Percentiles rank a stretch among this genome's conserved stretches.
phyloP scores from a whole-genome alignment of 2,797 vertebrate species.

The Cetoscarus ocellatus region DNA sequence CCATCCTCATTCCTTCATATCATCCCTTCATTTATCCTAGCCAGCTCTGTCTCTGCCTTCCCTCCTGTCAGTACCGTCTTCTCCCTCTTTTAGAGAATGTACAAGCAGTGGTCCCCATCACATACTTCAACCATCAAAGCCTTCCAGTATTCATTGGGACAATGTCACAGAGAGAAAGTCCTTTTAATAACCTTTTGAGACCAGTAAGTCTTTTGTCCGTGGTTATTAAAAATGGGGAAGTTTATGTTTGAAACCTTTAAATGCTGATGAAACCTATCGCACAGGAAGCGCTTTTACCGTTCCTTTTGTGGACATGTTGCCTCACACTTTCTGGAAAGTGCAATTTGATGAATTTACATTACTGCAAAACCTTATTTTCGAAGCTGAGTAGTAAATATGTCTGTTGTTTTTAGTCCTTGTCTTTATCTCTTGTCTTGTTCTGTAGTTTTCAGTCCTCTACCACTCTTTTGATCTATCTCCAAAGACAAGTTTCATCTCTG shows the following conservation, averaged over 20 bases:
- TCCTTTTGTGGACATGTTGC: conserved; percentile 15
- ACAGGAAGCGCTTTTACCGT: conserved; percentile 14
- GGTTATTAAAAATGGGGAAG: conserved; percentile 31
- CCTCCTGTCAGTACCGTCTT: conserved; percentile 10
- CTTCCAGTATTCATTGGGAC: conserved; percentile 33
- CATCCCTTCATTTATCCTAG: conserved; percentile 32
- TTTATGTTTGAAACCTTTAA: conserved; percentile 21
- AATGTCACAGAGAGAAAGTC: conserved; percentile 13
- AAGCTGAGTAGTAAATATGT: conserved; percentile 61
- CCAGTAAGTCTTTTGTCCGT: conserved; percentile 33
- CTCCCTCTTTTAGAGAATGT: conserved; percentile 43
- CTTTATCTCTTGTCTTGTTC: conserved; percentile 75
- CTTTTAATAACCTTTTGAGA: conserved; percentile 32
- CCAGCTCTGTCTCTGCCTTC: conserved; percentile 35
- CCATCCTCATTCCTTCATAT: conserved; percentile 47
- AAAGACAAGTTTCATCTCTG: conserved; percentile 30
- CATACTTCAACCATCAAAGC: conserved; percentile 63
- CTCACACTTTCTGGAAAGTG: conserved; percentile 9
- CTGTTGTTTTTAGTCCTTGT: conserved; percentile 79
- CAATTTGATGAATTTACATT: conserved; percentile 29
- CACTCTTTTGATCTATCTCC: conserved; percentile 38
- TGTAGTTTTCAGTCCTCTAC: conserved; percentile 59
- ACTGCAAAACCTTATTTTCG: conserved; percentile 24
- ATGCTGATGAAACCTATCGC: conserved; percentile 13
- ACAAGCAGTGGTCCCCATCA: conserved; percentile 49